Base-by-base conservation (phyloP, 1,140 invertebrate species). In the Sminthurides bifidus region DNA sequence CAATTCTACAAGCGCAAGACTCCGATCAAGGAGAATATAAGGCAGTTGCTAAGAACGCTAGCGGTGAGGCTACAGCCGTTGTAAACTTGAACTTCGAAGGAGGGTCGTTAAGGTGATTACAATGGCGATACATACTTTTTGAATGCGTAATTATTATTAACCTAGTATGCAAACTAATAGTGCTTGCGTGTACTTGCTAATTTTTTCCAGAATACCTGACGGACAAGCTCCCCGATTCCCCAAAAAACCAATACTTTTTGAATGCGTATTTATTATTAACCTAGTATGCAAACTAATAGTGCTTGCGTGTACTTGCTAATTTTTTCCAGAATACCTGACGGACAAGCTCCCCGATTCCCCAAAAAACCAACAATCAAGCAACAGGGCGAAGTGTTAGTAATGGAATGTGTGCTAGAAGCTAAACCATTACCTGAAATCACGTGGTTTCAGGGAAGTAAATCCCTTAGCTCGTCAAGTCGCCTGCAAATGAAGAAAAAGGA, bases 311-410 rank as follows among this genome's bases (percentile, higher is more conserved):
- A 17, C 21, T 43, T n/a, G 6, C 17, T 8, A 37, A 5, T 61
- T 59, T 59, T 66, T 65, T 61, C 53, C 75, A 93, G 89, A 82
- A 89, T 92, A 74, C 87, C 89, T 27, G 87, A 91, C 66, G 91
- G 90, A 60, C 94, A 94, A 76, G 81, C 90, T 55, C 92, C 92
- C 43, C 79, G 92, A 65, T 97, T 97, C 72, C 92, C 92, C 40
- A 94, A 94, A 78, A 95, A 95, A 72, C 92, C 92, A 50, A 92
- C 89, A 29, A 96, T 97, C 65, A 81, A 87, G 65, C 92, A 96
- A 77, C 86, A 92, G 59, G 92, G 91, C 40, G 91, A 94, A 70
- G 71, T 88, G 49, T 78, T 96, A 62, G 82, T 95, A 63, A 92
- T 96, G 89, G 91, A 95, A 75, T 96, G 92, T 73, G 75, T 92